These are phyloP conservation scores for Lithobates pipiens DNA, from an alignment of 2,797 vertebrate species.

Conservation along the genomic window DNA sequence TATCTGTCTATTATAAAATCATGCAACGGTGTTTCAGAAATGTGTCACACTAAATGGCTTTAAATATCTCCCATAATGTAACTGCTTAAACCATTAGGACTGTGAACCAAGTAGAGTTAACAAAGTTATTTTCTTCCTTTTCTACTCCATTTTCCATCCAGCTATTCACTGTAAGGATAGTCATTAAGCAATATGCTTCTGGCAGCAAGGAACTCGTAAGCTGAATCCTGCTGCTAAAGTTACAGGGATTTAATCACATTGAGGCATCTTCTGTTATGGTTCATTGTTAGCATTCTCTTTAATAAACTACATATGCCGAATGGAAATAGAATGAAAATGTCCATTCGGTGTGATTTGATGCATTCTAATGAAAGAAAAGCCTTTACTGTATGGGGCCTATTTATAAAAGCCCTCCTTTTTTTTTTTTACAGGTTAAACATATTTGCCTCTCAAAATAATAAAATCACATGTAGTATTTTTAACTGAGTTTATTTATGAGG, in stretches of 20 bases:
- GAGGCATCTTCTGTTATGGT: constrained; percentile 28
- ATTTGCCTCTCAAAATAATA: no score
- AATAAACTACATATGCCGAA: background rate
- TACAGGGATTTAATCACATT: background rate
- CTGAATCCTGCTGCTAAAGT: background rate
- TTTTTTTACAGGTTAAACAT: no score
- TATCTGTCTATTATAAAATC: background rate
- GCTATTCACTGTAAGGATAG: background rate
- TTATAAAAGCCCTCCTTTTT: no score
- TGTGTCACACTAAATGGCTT: background rate
- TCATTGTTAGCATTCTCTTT: constrained; percentile 19
- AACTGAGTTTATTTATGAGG: no score
- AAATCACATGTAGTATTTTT: no score
- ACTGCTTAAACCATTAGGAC: background rate
- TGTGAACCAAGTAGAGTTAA: background rate
- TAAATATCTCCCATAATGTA: background rate
- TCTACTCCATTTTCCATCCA: background rate
- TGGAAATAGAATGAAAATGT: background rate
- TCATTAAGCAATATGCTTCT: background rate
- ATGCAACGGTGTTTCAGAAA: background rate
- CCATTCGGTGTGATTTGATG: no score
- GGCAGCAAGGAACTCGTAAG: background rate
- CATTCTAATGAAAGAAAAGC: background rate
- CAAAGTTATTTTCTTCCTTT: background rate
- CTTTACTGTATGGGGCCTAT: background rate